These are phyloP conservation scores for Anthopleura xanthogrammica DNA, from an alignment of 92 coral and sea anemone genomes.

Conservation along the genomic window DNA sequence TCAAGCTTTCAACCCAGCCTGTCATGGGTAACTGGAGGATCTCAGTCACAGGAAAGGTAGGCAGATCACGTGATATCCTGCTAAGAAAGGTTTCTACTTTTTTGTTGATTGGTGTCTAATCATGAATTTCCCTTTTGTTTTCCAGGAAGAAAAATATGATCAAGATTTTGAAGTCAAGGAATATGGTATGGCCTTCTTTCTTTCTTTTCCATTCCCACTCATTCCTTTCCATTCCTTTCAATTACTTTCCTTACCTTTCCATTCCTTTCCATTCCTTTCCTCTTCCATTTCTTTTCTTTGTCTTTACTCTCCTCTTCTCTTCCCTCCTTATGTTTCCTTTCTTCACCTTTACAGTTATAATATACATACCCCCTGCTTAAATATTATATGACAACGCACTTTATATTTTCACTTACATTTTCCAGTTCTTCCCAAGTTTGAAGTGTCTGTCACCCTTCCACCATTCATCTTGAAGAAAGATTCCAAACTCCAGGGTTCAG, in stretches of 20 bases:
- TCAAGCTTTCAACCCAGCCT: constrained; percentile 82
- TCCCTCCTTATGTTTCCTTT: background rate
- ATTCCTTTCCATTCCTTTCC: background rate
- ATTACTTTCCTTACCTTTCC: background rate
- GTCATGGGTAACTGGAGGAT: constrained; percentile 92
- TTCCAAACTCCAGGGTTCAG: constrained; percentile 39
- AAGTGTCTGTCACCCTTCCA: constrained; percentile 68
- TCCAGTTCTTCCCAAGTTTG: constrained; percentile 88
- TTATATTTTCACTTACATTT: background rate
- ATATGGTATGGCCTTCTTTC: constrained; percentile 47
- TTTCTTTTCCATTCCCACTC: background rate
- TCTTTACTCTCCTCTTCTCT: background rate
- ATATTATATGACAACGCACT: no score
- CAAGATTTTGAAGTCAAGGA: constrained; percentile 69
- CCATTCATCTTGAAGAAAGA: constrained; percentile 54
- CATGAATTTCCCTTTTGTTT: no score
- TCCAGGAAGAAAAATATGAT: constrained; percentile 49
- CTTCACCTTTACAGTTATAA: no score
- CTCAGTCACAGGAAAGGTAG: constrained; percentile 72
- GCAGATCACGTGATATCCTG: background rate
- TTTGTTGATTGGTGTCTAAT: background rate
- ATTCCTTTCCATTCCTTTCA: background rate
- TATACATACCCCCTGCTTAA: no score
- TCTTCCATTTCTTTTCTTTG: background rate
- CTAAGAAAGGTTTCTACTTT: no score